Percentiles rank a stretch among this genome's conserved stretches.
These are phyloP conservation scores for Cariama cristata DNA, from an alignment of 2,113 vertebrate species.

Conservation along the genomic window DNA sequence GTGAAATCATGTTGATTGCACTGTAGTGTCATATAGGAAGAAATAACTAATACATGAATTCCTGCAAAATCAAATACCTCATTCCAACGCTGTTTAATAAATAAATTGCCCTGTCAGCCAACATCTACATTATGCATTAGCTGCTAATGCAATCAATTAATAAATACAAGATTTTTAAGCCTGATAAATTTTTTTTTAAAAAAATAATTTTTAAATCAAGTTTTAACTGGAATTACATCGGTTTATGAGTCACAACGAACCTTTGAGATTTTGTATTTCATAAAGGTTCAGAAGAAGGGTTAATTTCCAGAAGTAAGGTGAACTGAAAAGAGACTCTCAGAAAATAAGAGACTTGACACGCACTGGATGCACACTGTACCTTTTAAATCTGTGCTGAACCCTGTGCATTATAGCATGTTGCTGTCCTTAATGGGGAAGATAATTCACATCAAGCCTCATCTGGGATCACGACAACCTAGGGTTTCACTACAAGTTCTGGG, in stretches of 20 bases:
- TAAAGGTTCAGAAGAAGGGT: not conserved
- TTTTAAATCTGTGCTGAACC: not conserved
- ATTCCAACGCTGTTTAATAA: not conserved
- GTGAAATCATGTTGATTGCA: not conserved
- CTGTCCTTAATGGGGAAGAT: not conserved
- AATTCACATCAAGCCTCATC: not conserved
- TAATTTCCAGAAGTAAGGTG: not conserved
- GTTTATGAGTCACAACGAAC: not conserved
- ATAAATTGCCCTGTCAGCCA: not conserved
- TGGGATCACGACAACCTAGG: not conserved
- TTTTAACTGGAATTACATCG: not conserved
- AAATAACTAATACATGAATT: not conserved
- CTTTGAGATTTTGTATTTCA: not conserved
- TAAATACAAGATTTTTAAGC: not conserved
- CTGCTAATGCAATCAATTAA: not conserved
- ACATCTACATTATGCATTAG: not conserved
- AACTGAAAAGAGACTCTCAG: not conserved
- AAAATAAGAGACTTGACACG: not conserved
- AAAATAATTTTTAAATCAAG: too few relatives aligned
- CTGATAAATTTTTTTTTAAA: not conserved
- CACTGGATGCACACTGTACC: not conserved
- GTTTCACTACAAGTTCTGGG: not conserved
- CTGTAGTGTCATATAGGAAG: not conserved
- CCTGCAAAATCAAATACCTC: not conserved
- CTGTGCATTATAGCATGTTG: not conserved